Percentiles rank a stretch among this genome's conserved stretches.
Conservation (phyloP, 1,140 invertebrate species). For the Tyrophagus putrescentiae region DNA sequence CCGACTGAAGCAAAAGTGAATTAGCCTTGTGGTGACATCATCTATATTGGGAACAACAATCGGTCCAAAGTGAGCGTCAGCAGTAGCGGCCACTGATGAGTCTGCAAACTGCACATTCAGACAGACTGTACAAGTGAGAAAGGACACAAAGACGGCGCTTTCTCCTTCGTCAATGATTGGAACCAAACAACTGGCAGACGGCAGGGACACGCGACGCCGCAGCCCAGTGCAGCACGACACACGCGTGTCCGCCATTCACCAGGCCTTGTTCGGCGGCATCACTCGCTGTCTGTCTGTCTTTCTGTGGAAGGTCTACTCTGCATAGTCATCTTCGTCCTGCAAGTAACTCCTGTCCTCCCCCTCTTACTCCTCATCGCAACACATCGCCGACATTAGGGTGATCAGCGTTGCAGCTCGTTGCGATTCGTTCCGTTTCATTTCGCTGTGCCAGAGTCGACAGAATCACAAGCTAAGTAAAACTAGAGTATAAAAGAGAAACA, state of each 20-base stretch:
- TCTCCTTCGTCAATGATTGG: background rate
- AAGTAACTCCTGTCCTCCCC: too few relatives aligned
- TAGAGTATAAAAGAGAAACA: background rate
- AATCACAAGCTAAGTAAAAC: background rate
- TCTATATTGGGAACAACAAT: slow-evolving; percentile 6
- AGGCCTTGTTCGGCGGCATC: background rate
- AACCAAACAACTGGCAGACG: background rate
- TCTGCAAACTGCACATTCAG: too few relatives aligned
- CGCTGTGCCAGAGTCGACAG: slow-evolving; percentile 1
- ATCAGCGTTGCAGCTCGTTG: background rate
- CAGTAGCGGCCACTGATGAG: too few relatives aligned
- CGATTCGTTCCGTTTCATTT: slow-evolving; percentile 13
- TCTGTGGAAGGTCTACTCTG: too few relatives aligned
- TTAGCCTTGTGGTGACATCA: background rate
- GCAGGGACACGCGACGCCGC: background rate
- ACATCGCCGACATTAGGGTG: background rate
- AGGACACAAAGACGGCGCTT: background rate
- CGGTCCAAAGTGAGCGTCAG: background rate
- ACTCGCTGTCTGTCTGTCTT: too few relatives aligned
- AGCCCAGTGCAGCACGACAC: background rate
- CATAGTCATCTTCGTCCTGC: too few relatives aligned
- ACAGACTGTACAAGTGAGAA: too few relatives aligned
- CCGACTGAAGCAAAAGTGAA: too few relatives aligned
- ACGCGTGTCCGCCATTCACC: background rate
- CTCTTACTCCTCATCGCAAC: background rate